These are phyloP conservation scores for Merodon equestris DNA, from an alignment of 2,888 invertebrate species.

Conservation along the genomic window DNA sequence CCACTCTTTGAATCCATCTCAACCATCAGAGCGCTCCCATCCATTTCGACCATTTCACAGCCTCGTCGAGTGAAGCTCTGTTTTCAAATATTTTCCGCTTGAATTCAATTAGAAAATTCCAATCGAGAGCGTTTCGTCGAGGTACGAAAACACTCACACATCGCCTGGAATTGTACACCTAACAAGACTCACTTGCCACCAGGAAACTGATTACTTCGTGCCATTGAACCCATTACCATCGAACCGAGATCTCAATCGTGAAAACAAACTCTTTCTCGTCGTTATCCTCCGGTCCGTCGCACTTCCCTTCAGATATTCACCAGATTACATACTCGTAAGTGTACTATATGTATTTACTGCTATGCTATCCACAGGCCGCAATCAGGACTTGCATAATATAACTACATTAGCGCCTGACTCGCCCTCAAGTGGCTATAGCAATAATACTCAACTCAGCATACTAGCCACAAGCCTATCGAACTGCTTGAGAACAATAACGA, in stretches of 20 bases:
- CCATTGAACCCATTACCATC: conserved; percentile 53
- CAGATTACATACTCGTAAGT: no score
- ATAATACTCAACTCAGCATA: conserved; percentile 27
- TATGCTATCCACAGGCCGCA: conserved; percentile 51
- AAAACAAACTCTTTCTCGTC: conserved; percentile 37
- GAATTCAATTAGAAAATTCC: conserved; percentile 66
- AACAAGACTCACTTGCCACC: conserved; percentile 35
- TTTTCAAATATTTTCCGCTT: conserved; percentile 55
- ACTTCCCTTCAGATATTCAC: no score
- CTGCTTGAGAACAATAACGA: background rate
- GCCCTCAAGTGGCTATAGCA: background rate
- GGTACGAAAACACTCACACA: background rate
- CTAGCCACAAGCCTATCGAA: conserved; percentile 33
- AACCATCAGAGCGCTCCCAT: background rate
- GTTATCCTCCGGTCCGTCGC: conserved; percentile 19
- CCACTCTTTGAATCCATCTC: conserved; percentile 19
- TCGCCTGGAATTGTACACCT: conserved; percentile 29
- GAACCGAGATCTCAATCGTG: conserved; percentile 46
- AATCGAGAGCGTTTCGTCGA: conserved; percentile 42
- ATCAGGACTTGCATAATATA: conserved; percentile 49
- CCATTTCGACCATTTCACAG: conserved; percentile 10
- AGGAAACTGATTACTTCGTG: conserved; percentile 57
- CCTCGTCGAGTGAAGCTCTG: conserved; percentile 20
- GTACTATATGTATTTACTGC: no score
- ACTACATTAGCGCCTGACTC: conserved; percentile 55